phyloP scores from a whole-genome alignment of 2,113 vertebrate species.

The Ophthalmolycus amberensis region DNA sequence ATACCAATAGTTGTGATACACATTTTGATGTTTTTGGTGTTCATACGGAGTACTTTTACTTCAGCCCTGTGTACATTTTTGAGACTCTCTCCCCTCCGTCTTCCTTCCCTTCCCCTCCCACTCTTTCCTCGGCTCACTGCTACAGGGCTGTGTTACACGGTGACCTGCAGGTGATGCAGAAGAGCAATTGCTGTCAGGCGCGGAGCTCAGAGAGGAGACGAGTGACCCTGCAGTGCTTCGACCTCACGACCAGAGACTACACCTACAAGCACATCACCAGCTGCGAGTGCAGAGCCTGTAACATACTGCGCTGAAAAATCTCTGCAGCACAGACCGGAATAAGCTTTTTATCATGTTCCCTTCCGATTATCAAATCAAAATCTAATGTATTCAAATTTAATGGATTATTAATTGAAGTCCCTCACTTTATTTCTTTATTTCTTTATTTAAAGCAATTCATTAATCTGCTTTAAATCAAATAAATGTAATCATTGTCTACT shows the following conservation, averaged over 20 bases:
- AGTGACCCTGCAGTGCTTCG: conserved; percentile 42
- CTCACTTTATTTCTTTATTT: not conserved
- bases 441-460: not conserved
- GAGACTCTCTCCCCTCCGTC: not conserved
- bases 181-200: conserved; percentile 31
- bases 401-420: not conserved
- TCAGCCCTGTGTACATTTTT: not conserved
- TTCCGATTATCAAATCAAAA: not conserved
- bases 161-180: conserved; percentile 53
- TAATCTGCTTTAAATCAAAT: conserved; percentile 26
- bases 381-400: not conserved
- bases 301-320: not conserved
- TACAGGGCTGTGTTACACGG: conserved; percentile 25
- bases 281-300: conserved; percentile 52
- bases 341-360: not conserved
- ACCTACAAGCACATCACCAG: conserved; percentile 55
- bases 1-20: not conserved
- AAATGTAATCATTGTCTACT: conserved; percentile 11
- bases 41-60: not conserved
- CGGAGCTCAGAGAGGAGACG: not conserved
- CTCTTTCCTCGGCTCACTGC: not conserved
- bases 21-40: not conserved
- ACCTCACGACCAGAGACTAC: conserved; percentile 14
- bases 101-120: not conserved
- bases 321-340: not conserved